These are phyloP conservation scores for Pristionchus japonicus DNA, from an alignment of 2,888 invertebrate genomes.

Conservation along the genomic window DNA sequence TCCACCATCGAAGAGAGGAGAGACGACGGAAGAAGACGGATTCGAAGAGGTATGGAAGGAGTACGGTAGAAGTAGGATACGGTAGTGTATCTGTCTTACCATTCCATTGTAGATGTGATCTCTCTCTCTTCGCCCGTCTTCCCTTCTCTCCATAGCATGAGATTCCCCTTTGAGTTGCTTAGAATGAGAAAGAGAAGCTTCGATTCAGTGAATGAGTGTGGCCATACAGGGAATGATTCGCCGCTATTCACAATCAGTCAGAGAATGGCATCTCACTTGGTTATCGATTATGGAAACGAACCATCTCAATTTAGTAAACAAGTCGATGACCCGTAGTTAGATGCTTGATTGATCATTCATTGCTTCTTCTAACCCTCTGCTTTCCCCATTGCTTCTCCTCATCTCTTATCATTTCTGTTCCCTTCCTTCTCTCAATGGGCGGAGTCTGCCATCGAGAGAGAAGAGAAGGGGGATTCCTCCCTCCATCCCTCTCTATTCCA, in stretches of 20 bases:
- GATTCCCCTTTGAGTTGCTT: background rate
- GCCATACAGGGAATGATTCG: background rate
- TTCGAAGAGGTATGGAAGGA: conserved; percentile 65
- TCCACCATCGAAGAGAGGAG: conserved; percentile 2
- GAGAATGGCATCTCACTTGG: background rate
- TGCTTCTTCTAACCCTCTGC: background rate
- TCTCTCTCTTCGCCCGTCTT: conserved; percentile 4
- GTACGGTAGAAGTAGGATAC: background rate
- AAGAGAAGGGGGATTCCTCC: background rate
- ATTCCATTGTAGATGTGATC: background rate
- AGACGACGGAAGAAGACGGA: conserved; percentile 58
- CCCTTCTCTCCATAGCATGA: conserved; percentile 5
- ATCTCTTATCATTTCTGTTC: conserved; percentile 21
- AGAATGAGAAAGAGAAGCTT: background rate
- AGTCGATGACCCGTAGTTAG: background rate
- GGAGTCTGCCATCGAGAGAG: conserved; percentile 17
- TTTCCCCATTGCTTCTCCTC: conserved; percentile 15
- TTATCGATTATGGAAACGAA: no score
- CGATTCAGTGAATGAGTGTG: background rate
- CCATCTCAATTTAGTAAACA: background rate
- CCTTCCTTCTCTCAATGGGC: background rate
- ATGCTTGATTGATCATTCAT: background rate
- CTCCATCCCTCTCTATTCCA: conserved; percentile 54
- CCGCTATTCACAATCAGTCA: background rate
- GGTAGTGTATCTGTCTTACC: background rate